A percentile compares a stretch with the other conserved stretches of the same genome.
phyloP scores from a whole-genome alignment of 2,797 vertebrate genomes.

The Manis crassicaudata region DNA sequence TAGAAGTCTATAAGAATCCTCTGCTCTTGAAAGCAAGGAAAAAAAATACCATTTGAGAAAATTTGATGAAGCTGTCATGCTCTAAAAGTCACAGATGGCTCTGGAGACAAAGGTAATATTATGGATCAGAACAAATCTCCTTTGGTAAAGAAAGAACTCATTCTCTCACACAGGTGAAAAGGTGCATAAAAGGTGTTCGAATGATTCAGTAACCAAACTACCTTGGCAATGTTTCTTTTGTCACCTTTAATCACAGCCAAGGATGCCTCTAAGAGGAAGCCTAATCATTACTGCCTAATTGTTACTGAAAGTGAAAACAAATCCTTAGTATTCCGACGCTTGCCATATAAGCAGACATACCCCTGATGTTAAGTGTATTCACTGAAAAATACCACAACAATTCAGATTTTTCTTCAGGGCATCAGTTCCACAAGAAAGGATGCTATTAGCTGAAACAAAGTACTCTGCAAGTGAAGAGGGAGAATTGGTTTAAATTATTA shows the following conservation, averaged over 20 bases:
- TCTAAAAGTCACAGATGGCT: slow-evolving; percentile 78
- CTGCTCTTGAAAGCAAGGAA: slow-evolving; percentile 66
- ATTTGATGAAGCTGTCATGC: slow-evolving; percentile 81
- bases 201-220: slow-evolving; percentile 62
- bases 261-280: neutral
- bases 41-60: slow-evolving; percentile 73
- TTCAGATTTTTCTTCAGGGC: neutral
- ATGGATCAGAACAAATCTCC: slow-evolving; percentile 71
- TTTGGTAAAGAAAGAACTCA: slow-evolving; percentile 69
- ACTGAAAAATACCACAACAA: neutral
- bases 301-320: neutral
- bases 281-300: neutral
- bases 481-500: neutral
- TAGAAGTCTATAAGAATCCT: slow-evolving; percentile 66
- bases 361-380: neutral
- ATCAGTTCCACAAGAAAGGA: neutral
- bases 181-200: slow-evolving; percentile 64
- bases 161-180: slow-evolving; percentile 68
- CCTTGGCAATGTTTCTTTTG: neutral
- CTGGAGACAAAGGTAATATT: slow-evolving; percentile 79
- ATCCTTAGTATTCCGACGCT: neutral
- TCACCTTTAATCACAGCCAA: neutral
- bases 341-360: neutral
- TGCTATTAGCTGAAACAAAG: neutral
- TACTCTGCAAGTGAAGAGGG: neutral